Base-by-base conservation (phyloP, 1,140 invertebrate genomes). In the Pentalonia nigronervosa region DNA sequence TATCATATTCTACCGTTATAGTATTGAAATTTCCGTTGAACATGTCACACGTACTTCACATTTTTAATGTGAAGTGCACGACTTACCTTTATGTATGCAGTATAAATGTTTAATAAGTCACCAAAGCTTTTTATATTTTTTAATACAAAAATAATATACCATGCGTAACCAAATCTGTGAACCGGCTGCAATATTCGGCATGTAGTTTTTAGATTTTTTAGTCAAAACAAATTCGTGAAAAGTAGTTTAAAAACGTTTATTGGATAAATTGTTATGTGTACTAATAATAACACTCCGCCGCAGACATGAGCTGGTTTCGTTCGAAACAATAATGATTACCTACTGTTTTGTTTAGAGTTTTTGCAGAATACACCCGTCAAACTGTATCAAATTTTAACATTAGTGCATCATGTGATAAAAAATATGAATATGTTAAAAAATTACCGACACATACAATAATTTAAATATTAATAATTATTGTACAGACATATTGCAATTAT, bases 221-320 rank as follows among this genome's bases (percentile, higher is more conserved):
- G 86, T 88, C 86, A 50, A 88, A 88, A 88, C 86, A 88, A 88
- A 50, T 50, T 88, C 86, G 30, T 50, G 36, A 34, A 50, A 88
- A 88, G 86, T 88, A n/a, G n/a, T 50, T 50, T 50, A 34, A 34
- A 50, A 53, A 50, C n/a, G 30, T 48, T 88, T 88, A 50, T 88
- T 34, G 86, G n/a, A 88, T 34, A 25, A 34, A 34, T 34, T 45
- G 7, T n/a, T 14, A n/a, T 30, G 84, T 47, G 84, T 47, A 88
- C 30, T 48, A 88, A 88, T 50, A 88, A 21, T 34, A 50, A 76
- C 60, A 76, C 60, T 45, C 11, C 0, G 7, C 14, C n/a, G 86
- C 48, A 88, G 86, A n/a, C 48, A 88, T 47, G 86, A 50, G 30
- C 47, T 48, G 47, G 47, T 50, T 14, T 88, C 86, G 84, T 86